These are phyloP conservation scores for Noturus placidus DNA, from an alignment of 2,113 vertebrate species.

Conservation along the genomic window DNA sequence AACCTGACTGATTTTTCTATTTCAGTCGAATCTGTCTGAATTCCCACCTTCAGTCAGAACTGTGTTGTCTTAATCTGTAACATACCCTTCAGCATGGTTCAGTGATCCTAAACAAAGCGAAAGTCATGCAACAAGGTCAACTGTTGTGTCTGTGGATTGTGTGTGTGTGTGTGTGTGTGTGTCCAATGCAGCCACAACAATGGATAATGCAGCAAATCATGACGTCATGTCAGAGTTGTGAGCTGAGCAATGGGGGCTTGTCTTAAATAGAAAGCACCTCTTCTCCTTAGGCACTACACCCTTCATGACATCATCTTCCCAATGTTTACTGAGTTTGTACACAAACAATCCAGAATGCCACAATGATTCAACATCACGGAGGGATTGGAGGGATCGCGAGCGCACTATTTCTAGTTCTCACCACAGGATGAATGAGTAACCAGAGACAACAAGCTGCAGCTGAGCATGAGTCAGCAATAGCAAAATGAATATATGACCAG, in stretches of 20 bases:
- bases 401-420: constrained; percentile 21
- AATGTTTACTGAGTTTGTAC: not conserved
- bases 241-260: not conserved
- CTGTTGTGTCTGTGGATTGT: not conserved
- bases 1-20: constrained; percentile 17
- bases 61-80: not conserved
- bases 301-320: not conserved
- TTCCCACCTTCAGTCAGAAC: constrained; percentile 9
- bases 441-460: not conserved
- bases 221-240: constrained; percentile 18
- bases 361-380: not conserved
- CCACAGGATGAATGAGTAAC: constrained; percentile 12
- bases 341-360: not conserved
- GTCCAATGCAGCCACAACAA: constrained; percentile 6
- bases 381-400: not conserved
- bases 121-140: constrained; percentile 38
- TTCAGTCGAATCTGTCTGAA: constrained; percentile 38
- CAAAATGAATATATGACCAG: constrained; percentile 21
- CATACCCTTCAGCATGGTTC: constrained; percentile 37
- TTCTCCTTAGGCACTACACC: not conserved
- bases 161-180: not conserved
- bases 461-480: constrained; percentile 35
- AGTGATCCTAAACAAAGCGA: constrained; percentile 41
- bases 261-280: not conserved
- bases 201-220: constrained; percentile 24